Conservation (phyloP, 1,140 invertebrate genomes). For the Hyposmocoma kahamanoa region DNA sequence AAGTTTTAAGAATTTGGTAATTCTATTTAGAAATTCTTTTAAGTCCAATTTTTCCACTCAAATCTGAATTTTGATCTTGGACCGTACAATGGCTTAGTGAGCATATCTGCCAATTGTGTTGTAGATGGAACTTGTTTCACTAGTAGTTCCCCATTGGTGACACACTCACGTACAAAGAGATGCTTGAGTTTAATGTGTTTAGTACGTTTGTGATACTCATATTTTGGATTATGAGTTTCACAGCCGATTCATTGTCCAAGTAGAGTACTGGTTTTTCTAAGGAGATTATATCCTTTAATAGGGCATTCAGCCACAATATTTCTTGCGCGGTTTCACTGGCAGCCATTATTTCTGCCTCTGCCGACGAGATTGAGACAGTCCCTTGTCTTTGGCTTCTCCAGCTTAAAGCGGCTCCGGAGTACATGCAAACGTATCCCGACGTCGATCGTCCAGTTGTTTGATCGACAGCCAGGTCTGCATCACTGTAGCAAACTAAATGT, state of each 20-base stretch:
- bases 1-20: background rate
- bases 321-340: constrained; percentile 46
- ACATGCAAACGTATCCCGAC: constrained; percentile 27
- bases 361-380: constrained; percentile 38
- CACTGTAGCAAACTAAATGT: constrained; percentile 32
- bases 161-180: constrained; percentile 43
- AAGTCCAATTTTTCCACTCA: background rate
- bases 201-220: constrained; percentile 42
- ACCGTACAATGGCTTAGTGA: constrained; percentile 9
- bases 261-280: constrained; percentile 15
- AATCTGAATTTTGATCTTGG: background rate
- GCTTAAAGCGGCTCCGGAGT: constrained; percentile 31
- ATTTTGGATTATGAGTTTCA: constrained; percentile 27
- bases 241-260: constrained; percentile 22
- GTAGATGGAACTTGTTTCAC: constrained; percentile 2
- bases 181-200: constrained; percentile 54
- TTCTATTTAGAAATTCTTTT: background rate
- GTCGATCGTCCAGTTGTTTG: constrained; percentile 36
- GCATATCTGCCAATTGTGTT: constrained; percentile 9
- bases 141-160: constrained; percentile 21
- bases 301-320: constrained; percentile 37
- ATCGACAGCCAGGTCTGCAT: constrained; percentile 44
- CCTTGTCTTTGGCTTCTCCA: constrained; percentile 40
- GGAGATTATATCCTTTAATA: background rate
- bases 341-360: constrained; percentile 63